phyloP scores from a whole-genome alignment of 30 jellyfish, hydroid and myxozoan genomes.

The Morbakka virulenta region DNA sequence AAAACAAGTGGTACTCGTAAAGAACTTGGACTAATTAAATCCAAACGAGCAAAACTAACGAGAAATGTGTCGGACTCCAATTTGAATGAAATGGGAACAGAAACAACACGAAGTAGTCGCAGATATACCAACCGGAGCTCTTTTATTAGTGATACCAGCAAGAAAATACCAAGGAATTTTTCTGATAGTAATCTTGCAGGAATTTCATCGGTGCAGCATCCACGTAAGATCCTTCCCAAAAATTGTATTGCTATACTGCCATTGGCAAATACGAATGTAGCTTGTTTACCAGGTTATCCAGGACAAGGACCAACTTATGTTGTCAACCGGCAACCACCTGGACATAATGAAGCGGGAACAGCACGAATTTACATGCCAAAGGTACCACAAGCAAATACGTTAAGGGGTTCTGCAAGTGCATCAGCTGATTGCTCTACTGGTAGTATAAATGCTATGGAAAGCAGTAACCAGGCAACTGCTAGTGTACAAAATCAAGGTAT shows the following conservation, averaged over 20 bases:
- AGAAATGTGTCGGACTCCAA: slow-evolving; percentile 69
- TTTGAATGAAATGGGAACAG: slow-evolving; percentile 52
- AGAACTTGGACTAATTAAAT: neutral
- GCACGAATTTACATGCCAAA: slow-evolving; percentile 75
- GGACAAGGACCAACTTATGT: slow-evolving; percentile 52
- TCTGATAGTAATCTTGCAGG: slow-evolving; percentile 60
- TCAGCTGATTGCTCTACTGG: neutral
- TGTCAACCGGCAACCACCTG: slow-evolving; percentile 69
- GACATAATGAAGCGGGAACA: slow-evolving; percentile 60
- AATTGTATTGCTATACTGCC: slow-evolving; percentile 61
- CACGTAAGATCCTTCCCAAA: slow-evolving; percentile 70
- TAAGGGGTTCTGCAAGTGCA: neutral
- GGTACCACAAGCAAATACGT: slow-evolving; percentile 3
- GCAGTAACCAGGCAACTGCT: neutral
- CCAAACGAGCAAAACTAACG: slow-evolving; percentile 33
- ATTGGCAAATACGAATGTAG: neutral
- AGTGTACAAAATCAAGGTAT: neutral
- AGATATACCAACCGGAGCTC: slow-evolving; percentile 49
- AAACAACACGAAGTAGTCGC: slow-evolving; percentile 21
- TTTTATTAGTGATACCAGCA: slow-evolving; percentile 35
- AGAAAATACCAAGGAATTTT: slow-evolving; percentile 48
- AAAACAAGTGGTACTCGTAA: neutral
- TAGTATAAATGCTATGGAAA: neutral
- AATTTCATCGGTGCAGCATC: slow-evolving; percentile 37
- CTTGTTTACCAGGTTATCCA: neutral